Evolutionary conservation across 2,113 vertebrate species (phyloP).

Genomic region (Anser cygnoides): DNA sequence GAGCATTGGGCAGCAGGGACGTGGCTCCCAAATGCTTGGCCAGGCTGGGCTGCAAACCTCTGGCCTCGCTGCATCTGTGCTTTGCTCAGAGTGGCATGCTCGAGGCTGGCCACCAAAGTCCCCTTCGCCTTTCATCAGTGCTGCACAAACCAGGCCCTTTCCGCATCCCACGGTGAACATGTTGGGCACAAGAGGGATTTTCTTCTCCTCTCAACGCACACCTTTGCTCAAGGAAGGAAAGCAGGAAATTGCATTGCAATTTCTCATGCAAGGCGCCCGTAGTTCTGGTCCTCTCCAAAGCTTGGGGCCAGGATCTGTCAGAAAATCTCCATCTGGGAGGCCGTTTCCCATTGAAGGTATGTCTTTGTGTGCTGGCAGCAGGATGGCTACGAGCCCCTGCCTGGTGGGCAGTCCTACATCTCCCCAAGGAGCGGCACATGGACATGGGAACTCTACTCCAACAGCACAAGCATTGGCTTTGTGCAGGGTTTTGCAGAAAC

Average conservation of each 20-base stretch:
- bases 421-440: not conserved
- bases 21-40: too few relatives aligned
- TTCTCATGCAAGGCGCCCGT: too few relatives aligned
- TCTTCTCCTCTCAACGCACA: too few relatives aligned
- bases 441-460: too few relatives aligned
- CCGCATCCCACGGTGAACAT: too few relatives aligned
- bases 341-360: not conserved
- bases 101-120: not conserved
- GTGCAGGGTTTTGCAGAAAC: rapidly evolving
- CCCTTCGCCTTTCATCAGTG: not conserved
- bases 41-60: too few relatives aligned
- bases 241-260: not conserved
- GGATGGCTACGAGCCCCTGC: too few relatives aligned
- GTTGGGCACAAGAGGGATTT: not conserved
- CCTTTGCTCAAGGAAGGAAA: too few relatives aligned
- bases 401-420: too few relatives aligned
- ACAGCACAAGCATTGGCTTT: not conserved
- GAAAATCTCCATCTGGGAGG: too few relatives aligned
- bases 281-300: not conserved
- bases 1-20: not conserved
- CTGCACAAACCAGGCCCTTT: not conserved
- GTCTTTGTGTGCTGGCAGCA: not conserved
- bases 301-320: too few relatives aligned
- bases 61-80: too few relatives aligned
- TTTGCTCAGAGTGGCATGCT: not conserved